phyloP scores from a whole-genome alignment of 2,113 vertebrate genomes.

The Nesogale talazaci region DNA sequence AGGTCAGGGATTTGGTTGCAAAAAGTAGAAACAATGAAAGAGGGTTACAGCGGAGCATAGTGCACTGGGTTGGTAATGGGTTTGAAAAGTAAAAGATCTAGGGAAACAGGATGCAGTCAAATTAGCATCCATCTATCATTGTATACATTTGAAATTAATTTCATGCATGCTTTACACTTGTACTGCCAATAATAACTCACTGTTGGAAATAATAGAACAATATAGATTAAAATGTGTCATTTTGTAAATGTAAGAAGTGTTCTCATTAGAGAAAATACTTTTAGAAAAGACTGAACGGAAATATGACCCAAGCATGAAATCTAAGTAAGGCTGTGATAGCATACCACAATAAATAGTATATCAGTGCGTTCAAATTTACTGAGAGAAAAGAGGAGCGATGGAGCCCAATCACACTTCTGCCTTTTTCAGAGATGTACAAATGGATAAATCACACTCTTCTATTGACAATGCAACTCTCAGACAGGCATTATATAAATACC shows the following conservation, averaged over 20 bases:
- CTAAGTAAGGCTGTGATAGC: background rate
- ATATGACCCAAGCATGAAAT: background rate
- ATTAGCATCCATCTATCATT: background rate
- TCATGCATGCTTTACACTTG: background rate
- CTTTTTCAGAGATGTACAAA: background rate
- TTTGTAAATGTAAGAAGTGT: background rate
- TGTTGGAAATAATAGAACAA: background rate
- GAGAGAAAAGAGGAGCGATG: background rate
- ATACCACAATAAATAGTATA: background rate
- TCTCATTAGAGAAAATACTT: background rate
- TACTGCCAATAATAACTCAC: background rate
- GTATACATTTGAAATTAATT: background rate
- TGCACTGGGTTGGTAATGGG: rapidly evolving
- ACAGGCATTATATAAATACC: background rate
- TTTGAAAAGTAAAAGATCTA: background rate
- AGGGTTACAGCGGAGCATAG: background rate
- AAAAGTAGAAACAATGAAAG: background rate
- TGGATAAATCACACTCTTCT: background rate
- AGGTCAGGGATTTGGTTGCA: rapidly evolving
- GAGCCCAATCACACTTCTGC: too few relatives aligned
- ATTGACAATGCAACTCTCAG: background rate
- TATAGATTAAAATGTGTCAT: background rate
- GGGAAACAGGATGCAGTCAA: background rate
- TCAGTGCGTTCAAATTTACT: background rate
- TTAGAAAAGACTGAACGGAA: background rate